Base-by-base conservation (phyloP, 2,888 invertebrate genomes). In the Lepas anatifera region DNA sequence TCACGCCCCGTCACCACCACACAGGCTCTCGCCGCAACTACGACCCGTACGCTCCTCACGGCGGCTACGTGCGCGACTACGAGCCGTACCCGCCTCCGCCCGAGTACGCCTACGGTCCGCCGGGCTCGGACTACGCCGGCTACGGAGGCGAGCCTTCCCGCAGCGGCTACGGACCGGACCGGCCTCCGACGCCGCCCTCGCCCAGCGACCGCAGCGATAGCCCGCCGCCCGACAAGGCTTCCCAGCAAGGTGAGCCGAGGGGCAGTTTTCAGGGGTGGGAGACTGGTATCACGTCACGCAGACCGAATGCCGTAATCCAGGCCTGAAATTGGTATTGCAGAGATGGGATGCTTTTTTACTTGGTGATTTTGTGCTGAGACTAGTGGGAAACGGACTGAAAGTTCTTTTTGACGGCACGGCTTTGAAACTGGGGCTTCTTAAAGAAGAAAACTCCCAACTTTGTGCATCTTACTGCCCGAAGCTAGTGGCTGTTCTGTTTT, bases 191-290 rank as follows among this genome's bases (percentile, higher is more conserved):
- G 74, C 84, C 85, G 73, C 83, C 84, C 76, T 82, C 84, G 79
- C 83, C 84, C 39, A 84, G 84, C 74, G 84, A 85, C 76, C 74
- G 78, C 71, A 83, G 83, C 75, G 83, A 83, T 72, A 83, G 84
- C 73, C 84, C 84, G 52, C 83, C 84, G 72, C 83, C 84, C 50
- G 78, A 83, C 71, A 58, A 58, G 35, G 29, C 22, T 35, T 7
- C 18, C 6, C 32, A 35, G 32, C 18, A 2, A 32, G 35, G 35
- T 58, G 58, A 35, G 22, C 7, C 22, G 58, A 3, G 7, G 50
- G 1, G 7, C 27, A 8, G 50, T 10, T 7, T 2, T 2, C 1
- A n/a, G n/a, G n/a, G n/a, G n/a, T n/a, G n/a, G n/a, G n/a, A n/a
- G n/a, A n/a, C n/a, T n/a, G n/a, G n/a, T n/a, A n/a, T n/a, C n/a